Base-by-base conservation (phyloP, 2,888 invertebrate species). In the Acronicta aceris region DNA sequence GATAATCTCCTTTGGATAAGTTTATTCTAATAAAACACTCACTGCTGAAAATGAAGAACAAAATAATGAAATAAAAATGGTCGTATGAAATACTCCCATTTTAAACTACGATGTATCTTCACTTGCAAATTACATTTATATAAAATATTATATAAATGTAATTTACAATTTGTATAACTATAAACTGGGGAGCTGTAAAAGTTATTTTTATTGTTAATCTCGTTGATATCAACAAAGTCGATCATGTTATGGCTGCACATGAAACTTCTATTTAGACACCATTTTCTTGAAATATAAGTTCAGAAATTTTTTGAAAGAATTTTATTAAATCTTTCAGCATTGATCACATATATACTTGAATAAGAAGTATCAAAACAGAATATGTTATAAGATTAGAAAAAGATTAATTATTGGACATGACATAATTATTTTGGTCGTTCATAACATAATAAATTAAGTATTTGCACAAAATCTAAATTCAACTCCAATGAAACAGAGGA, bases 1-100 rank as follows among this genome's bases (percentile, higher is more conserved):
- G 5, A 6, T n/a, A 45, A 36, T 7, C n/a, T 47, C 17, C 15
- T 10, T 33, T 13, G 38, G 12, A 42, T 15, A 30, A 36, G 12
- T n/a, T 1, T 55, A 42, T 45, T 36, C 38, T 59, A 30, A 47
- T 38, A 43, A 51, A n/a, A 45, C 65, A 70, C 69, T 70, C 59
- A 76, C 73, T 52, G 77, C 74, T n/a, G 53, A 45, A 40, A 65
- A 53, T 41, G 50, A 47, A 7, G 53, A 40, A 41, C 33, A 67
- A 46, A 65, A 48, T n/a, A 74, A 1, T 47, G 59, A 52, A 13
- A 59, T 10, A 30, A 72, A 10, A 21, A 59, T 27, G 21, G 21
- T 36, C 15, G 53, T 25, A 46, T 10, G 15, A n/a, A 59, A 30
- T 51, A 48, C 48, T 59, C 43, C 49, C 72, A 76, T 76, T 62